Conservation (phyloP, 2,797 vertebrate genomes). For the Sarcophilus harrisii region DNA sequence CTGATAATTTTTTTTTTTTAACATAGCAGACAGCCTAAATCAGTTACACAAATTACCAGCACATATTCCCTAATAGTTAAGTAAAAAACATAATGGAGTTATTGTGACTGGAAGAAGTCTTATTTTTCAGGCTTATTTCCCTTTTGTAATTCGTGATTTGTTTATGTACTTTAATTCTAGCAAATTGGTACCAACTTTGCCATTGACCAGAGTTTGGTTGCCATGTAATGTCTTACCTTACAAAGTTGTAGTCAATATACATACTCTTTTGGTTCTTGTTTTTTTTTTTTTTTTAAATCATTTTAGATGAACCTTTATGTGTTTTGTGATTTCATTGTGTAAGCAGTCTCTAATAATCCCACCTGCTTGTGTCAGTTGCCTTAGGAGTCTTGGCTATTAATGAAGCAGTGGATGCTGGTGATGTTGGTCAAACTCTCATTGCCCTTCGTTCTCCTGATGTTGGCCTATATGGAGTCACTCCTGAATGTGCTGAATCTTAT, state of each 20-base stretch:
- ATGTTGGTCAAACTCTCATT: slow-evolving; percentile 88
- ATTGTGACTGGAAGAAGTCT: neutral
- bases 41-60: neutral
- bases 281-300: neutral
- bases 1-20: neutral
- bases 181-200: neutral
- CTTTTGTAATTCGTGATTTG: neutral
- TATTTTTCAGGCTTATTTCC: neutral
- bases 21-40: neutral
- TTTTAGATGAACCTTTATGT: neutral
- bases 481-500: slow-evolving; percentile 93
- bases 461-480: slow-evolving; percentile 95
- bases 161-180: neutral
- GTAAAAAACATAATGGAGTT: neutral
- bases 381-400: slow-evolving; percentile 94
- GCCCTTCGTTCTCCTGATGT: slow-evolving; percentile 90
- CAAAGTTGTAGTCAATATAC: neutral
- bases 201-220: neutral
- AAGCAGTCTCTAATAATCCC: neutral
- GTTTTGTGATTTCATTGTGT: neutral
- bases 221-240: neutral
- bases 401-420: slow-evolving; percentile 90
- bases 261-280: neutral
- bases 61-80: neutral
- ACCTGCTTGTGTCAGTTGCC: slow-evolving; percentile 86